These are phyloP conservation scores for Eucidaris tribuloides DNA, from an alignment of 35 echinoderm and acorn worm species.

Conservation along the genomic window DNA sequence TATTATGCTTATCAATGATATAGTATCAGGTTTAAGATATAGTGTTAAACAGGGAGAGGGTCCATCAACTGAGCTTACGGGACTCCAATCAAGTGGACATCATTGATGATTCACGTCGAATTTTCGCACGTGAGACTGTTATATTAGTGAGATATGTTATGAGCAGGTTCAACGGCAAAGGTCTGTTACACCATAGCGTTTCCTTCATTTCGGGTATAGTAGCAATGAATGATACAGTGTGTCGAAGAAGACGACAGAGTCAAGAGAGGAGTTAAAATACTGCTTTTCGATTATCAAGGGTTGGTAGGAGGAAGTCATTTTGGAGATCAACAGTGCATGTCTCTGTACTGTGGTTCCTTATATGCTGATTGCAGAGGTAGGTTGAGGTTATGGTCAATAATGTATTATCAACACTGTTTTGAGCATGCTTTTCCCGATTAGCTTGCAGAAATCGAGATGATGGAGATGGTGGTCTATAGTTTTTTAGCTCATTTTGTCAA, in stretches of 20 bases:
- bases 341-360: constrained; percentile 24
- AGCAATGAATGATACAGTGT: constrained; percentile 25
- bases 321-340: not conserved
- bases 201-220: not conserved
- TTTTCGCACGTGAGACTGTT: not conserved
- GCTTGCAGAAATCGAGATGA: constrained; percentile 35
- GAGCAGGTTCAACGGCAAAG: not conserved
- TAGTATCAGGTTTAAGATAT: not conserved
- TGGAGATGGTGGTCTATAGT: constrained; percentile 46
- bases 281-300: constrained; percentile 17
- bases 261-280: constrained; percentile 23
- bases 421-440: constrained; percentile 9
- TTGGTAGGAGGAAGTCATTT: constrained; percentile 26
- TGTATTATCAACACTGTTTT: constrained; percentile 10
- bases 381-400: not conserved
- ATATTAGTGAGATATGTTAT: not conserved
- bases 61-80: not conserved
- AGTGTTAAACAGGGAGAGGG: no score
- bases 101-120: not conserved
- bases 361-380: constrained; percentile 25
- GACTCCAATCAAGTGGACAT: not conserved
- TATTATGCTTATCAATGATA: no score
- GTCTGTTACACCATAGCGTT: not conserved
- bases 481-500: constrained; percentile 6
- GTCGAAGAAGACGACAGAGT: constrained; percentile 5